Percentiles rank a stretch among this genome's conserved stretches.
phyloP scores from a whole-genome alignment of 37 sponge, comb jelly and placozoan species.

The Spongia lamella region DNA sequence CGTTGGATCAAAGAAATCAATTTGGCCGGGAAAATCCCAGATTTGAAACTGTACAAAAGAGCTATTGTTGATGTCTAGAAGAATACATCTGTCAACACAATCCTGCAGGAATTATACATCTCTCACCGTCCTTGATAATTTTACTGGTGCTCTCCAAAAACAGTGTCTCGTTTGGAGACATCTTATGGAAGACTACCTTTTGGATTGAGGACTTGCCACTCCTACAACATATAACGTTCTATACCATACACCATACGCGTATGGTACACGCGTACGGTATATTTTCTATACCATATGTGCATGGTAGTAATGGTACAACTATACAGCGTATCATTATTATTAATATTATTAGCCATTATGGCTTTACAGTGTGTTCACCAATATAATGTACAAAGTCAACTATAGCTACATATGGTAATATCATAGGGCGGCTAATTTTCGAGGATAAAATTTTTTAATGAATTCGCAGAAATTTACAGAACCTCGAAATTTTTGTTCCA shows the following conservation, averaged over 20 bases:
- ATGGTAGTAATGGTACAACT: not conserved
- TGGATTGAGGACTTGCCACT: conserved; percentile 96
- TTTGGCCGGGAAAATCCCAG: conserved; percentile 98
- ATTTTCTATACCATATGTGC: not conserved
- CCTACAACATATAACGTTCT: conserved; percentile 43
- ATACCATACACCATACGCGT: too few species aligned
- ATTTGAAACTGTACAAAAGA: conserved; percentile 96
- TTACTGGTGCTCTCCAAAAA: conserved; percentile 97
- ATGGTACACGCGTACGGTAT: not conserved
- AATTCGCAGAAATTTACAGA: too few species aligned
- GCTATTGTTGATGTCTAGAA: conserved; percentile 84
- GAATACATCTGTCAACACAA: not conserved
- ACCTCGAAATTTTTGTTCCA: too few species aligned
- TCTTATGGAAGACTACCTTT: conserved; percentile 97
- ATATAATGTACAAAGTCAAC: too few species aligned
- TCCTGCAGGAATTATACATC: not conserved
- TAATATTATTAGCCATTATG: too few species aligned
- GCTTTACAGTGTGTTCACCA: too few species aligned
- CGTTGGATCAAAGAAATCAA: conserved; percentile 86
- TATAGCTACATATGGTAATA: too few species aligned
- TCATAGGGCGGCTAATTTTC: too few species aligned
- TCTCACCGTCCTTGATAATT: conserved; percentile 82
- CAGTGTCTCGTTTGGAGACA: conserved; percentile 96
- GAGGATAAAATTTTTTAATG: too few species aligned
- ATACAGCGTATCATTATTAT: too few species aligned